phyloP scores from a whole-genome alignment of 2,888 invertebrate genomes.

The Drosophila longiperda region DNA sequence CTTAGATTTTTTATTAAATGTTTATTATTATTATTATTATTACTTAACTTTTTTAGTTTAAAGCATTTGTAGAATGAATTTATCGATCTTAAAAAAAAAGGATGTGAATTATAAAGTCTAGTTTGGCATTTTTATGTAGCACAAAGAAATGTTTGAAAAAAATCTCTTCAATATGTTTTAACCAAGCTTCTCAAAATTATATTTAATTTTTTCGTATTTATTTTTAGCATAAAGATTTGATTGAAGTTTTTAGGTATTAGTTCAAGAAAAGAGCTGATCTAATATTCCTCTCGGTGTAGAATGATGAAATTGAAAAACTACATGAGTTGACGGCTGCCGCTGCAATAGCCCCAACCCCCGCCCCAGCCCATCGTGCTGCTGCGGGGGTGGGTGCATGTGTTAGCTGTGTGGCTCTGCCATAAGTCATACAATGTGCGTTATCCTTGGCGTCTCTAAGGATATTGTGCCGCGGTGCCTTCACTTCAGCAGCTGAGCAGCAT shows the following conservation, averaged over 20 bases:
- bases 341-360: conserved; percentile 7
- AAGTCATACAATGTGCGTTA: conserved; percentile 79
- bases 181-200: background rate
- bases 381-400: conserved; percentile 1
- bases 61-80: background rate
- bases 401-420: conserved; percentile 38
- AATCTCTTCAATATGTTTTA: background rate
- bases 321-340: conserved; percentile 41
- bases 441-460: conserved; percentile 60
- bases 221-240: background rate
- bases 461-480: conserved; percentile 15
- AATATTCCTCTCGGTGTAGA: background rate
- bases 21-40: no score
- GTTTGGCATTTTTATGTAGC: background rate
- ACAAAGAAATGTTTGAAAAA: background rate
- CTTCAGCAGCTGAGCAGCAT: conserved; percentile 7
- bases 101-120: background rate
- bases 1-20: background rate
- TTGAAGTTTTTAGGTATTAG: no score
- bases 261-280: background rate
- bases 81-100: background rate
- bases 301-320: conserved; percentile 62
- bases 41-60: background rate
- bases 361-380: background rate
- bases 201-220: background rate